phyloP scores from a whole-genome alignment of 2,113 vertebrate genomes.

The Lophotis ruficrista region DNA sequence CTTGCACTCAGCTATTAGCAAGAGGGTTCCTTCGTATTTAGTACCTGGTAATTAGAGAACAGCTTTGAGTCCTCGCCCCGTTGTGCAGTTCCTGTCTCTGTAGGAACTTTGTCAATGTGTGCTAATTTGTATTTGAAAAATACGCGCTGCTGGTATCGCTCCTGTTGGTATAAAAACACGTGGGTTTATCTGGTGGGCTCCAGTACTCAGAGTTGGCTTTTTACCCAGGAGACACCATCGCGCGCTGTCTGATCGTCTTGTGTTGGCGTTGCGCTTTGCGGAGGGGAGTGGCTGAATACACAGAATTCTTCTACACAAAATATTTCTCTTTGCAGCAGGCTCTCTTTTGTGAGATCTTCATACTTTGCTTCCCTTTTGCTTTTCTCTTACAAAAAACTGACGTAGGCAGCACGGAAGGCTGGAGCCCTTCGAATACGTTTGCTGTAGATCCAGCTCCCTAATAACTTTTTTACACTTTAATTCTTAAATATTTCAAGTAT shows the following conservation, averaged over 20 bases:
- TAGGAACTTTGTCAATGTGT: neutral
- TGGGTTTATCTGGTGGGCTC: neutral
- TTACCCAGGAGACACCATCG: neutral
- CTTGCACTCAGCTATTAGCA: neutral
- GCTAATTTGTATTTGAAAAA: neutral
- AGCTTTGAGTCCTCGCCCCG: neutral
- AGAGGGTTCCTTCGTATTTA: neutral
- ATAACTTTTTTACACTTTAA: neutral
- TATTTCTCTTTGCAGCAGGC: neutral
- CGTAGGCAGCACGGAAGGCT: neutral
- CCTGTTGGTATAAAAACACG: accelerated
- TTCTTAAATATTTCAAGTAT: neutral
- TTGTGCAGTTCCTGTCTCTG: neutral
- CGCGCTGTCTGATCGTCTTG: neutral
- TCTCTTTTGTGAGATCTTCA: neutral
- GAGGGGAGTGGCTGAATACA: neutral
- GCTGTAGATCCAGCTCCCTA: neutral
- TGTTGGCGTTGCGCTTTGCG: neutral
- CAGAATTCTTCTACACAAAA: neutral
- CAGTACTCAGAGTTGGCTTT: neutral
- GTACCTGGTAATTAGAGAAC: neutral
- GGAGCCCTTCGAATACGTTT: neutral
- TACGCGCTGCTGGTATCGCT: accelerated
- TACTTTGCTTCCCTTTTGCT: neutral
- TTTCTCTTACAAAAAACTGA: neutral